A percentile compares a stretch with the other conserved stretches of the same genome.
These are phyloP conservation scores for Laticauda colubrina DNA, from an alignment of 2,113 vertebrate genomes.

Conservation along the genomic window DNA sequence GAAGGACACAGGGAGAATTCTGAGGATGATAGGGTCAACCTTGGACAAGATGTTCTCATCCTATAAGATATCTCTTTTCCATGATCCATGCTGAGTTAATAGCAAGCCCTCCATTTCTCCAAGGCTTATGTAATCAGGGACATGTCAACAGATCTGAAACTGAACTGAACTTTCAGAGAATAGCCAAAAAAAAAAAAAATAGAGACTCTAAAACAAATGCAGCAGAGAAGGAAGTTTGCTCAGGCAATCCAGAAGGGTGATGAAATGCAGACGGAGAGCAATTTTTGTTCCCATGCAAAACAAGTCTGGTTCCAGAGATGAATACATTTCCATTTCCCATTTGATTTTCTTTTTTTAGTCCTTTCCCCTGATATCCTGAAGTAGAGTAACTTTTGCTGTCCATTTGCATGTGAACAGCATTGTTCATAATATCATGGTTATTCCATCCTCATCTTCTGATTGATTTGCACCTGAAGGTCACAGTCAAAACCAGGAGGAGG, in stretches of 20 bases:
- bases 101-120: background rate
- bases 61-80: too few relatives aligned
- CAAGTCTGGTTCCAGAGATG: too few relatives aligned
- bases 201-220: background rate
- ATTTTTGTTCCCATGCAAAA: background rate
- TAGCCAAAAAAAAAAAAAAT: background rate
- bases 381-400: background rate
- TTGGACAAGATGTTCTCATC: too few relatives aligned
- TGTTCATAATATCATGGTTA: background rate
- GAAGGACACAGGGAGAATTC: too few relatives aligned
- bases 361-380: background rate
- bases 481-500: constrained; percentile 23
- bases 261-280: background rate
- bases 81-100: too few relatives aligned
- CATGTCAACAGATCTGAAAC: background rate
- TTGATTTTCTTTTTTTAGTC: background rate
- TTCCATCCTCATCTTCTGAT: constrained; percentile 19
- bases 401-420: background rate
- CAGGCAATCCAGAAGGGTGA: background rate
- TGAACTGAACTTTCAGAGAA: background rate
- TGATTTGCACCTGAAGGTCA: constrained; percentile 11
- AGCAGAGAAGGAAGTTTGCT: background rate
- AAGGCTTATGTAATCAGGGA: background rate
- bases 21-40: too few relatives aligned
- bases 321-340: background rate